Percentiles rank a stretch among this genome's conserved stretches.
Conservation (phyloP, 1,140 invertebrate species). For the Adoxophyes honmai region DNA sequence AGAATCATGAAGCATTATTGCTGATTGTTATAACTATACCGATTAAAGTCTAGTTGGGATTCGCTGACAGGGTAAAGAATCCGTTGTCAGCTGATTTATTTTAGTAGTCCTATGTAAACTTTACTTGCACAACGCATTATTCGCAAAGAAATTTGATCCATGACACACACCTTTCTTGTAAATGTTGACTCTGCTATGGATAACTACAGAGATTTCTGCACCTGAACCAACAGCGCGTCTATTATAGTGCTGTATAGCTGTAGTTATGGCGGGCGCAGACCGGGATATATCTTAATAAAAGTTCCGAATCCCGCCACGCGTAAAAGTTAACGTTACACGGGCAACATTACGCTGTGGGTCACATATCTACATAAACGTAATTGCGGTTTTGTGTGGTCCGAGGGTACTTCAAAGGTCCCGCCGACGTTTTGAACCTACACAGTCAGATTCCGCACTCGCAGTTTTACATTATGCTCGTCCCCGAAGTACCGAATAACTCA, state of each 20-base stretch:
- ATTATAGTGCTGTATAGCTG: constrained; percentile 6
- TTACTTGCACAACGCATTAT: constrained; percentile 53
- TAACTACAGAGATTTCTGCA: constrained; percentile 37
- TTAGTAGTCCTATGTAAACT: constrained; percentile 54
- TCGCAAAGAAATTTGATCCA: constrained; percentile 58
- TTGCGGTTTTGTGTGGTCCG: constrained; percentile 25
- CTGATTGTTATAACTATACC: too few relatives aligned
- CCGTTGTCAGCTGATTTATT: neutral
- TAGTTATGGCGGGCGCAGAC: neutral
- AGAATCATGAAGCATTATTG: too few relatives aligned
- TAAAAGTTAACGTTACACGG: neutral
- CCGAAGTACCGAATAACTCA: constrained; percentile 16
- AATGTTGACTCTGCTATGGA: constrained; percentile 51
- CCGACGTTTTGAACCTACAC: neutral
- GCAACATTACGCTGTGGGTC: neutral
- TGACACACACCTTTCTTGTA: constrained; percentile 37
- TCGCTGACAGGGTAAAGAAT: too few relatives aligned
- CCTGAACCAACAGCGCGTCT: constrained; percentile 57
- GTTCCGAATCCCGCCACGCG: neutral
- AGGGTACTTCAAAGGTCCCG: constrained; percentile 21
- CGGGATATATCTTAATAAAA: neutral
- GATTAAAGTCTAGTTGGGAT: too few relatives aligned
- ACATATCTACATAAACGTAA: neutral
- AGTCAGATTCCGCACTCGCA: constrained; percentile 13
- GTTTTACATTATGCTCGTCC: constrained; percentile 18